Base-by-base conservation (phyloP, 2,797 vertebrate genomes). In the Cyclopterus lumpus region DNA sequence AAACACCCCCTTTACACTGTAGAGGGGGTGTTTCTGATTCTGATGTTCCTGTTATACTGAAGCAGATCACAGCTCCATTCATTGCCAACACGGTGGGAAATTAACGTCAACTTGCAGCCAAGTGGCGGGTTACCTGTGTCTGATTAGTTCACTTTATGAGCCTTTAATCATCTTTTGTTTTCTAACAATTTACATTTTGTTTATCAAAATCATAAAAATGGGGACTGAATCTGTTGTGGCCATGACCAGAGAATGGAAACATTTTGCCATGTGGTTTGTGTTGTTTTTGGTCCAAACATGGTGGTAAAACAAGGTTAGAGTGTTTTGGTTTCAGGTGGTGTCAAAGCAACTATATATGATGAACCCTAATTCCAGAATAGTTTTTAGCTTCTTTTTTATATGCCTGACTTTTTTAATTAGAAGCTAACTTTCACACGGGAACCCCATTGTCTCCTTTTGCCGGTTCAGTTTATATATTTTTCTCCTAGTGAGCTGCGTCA, bases 391-490 rank as follows among this genome's bases (percentile, higher is more conserved):
- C 5, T 38, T 49, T 48, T 40, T 28, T 6, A 57, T 57, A n/a
- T 40, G 18, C 16, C 61, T 46, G 40, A 28, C 62, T 42, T 34
- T 14, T 10, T 44, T 54, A n/a, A 61, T 24, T 63, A 42, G 36
- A 1, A 4, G 9, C 4, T 1, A 67, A 59, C 28, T 69, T 32
- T 30, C 26, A 49, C 67, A 64, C 20, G 22, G 51, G 49, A 60
- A 38, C n/a, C 8, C 2, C 51, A 3, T 54, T 74, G 9, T 80
- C 67, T 68, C 61, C 26, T 73, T 46, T 26, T 34, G 57, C 32
- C 49, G 22, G 14, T 57, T 72, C 18, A 34, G 5, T 51, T 71
- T 55, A 53, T 26, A 40, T 66, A n/a, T 46, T 15, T 53, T 22
- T 3, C 8, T 62, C 30, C 3, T 14, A 28, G 8, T 15, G n/a